Conservation (phyloP, 2,888 invertebrate genomes). For the Oscheius sp. region DNA sequence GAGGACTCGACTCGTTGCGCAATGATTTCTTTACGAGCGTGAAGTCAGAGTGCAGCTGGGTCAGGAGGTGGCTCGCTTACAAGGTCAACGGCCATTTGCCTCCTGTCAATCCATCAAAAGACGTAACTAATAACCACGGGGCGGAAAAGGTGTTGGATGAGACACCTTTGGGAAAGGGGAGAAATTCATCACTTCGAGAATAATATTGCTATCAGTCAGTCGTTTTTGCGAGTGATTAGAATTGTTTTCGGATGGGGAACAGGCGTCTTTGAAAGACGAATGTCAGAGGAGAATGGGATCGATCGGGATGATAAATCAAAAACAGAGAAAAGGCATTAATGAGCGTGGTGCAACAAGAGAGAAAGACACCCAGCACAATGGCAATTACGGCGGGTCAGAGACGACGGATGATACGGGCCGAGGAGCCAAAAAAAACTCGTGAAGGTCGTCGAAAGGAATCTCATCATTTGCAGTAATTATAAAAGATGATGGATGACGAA, state of each 20-base stretch:
- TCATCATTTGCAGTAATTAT: conserved; percentile 20
- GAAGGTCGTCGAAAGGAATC: conserved; percentile 9
- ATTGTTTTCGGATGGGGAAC: too few relatives aligned
- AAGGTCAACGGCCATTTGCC: background rate
- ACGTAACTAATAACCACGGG: too few relatives aligned
- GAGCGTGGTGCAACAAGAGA: conserved; percentile 10
- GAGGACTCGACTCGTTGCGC: background rate
- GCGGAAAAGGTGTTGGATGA: too few relatives aligned
- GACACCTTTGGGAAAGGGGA: too few relatives aligned
- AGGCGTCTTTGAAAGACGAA: background rate
- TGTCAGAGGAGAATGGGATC: background rate
- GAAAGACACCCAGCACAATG: conserved; percentile 20
- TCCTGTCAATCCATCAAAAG: background rate
- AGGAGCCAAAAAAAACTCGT: background rate
- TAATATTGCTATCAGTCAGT: too few relatives aligned
- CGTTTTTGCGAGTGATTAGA: too few relatives aligned
- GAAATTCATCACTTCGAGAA: too few relatives aligned
- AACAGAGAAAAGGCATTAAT: conserved; percentile 5
- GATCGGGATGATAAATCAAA: background rate
- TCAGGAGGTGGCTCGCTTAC: background rate
- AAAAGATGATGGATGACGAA: conserved; percentile 16
- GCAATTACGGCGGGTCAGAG: conserved; percentile 23
- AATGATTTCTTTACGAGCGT: conserved; percentile 1
- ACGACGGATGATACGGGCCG: background rate
- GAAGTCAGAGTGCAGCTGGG: background rate